Evolutionary conservation across 2,797 vertebrate species (phyloP).

Genomic region (Valencia hispanica): DNA sequence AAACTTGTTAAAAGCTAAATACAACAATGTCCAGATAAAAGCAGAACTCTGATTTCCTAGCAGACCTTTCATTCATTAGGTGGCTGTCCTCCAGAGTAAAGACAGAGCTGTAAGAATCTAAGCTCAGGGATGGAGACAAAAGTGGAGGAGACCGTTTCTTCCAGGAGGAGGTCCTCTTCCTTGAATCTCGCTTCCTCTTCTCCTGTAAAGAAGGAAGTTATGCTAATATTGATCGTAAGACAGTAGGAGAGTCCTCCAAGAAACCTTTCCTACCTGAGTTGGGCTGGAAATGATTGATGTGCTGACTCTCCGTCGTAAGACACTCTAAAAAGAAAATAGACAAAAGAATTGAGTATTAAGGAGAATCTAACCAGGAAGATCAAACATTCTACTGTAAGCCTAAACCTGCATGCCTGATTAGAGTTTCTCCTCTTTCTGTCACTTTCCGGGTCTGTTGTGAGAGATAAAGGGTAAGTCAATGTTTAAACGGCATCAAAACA

Average conservation of each 20-base stretch:
- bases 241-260: neutral
- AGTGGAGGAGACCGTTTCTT: constrained; percentile 30
- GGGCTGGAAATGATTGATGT: constrained; percentile 80
- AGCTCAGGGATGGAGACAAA: constrained; percentile 34
- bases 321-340: constrained; percentile 53
- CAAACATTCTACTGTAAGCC: neutral
- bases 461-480: constrained; percentile 21
- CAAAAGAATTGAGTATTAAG: constrained; percentile 3
- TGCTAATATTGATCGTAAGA: neutral
- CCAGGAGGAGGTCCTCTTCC: constrained; percentile 27
- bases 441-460: constrained; percentile 76
- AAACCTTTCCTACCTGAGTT: constrained; percentile 67
- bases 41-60: neutral
- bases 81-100: constrained; percentile 31
- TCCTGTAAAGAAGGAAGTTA: constrained; percentile 43
- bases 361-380: constrained; percentile 32
- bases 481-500: neutral
- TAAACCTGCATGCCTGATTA: constrained; percentile 74
- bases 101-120: constrained; percentile 48
- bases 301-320: constrained; percentile 81
- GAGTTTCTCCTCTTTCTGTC: constrained; percentile 68
- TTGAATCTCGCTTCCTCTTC: constrained; percentile 52
- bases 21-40: neutral
- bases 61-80: constrained; percentile 54
- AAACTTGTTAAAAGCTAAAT: neutral